Evolutionary conservation across 2,797 vertebrate genomes (phyloP), one percentile per base, ranked within the genome.

Genomic region (Acanthornis magna): DNA sequence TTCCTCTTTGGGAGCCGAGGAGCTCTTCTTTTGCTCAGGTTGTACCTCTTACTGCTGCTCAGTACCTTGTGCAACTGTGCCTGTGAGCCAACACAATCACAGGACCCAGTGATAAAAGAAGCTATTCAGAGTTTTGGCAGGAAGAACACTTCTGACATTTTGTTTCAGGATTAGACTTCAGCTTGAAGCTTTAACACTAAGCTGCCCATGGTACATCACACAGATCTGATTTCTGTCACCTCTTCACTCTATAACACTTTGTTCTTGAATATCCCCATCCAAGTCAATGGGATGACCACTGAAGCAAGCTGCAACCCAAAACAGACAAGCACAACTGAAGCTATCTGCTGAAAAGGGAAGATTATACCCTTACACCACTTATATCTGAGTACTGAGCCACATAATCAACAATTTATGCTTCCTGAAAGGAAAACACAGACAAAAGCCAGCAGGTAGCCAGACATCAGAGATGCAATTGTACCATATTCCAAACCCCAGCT

Each of bases 61-160:
- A 81, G 74, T 25, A 82, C 45, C 80, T 65, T 80, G 84, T 77
- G 74, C 78, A 83, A 57, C 78, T 53, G 67, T 45, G 74, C 70
- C 75, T 58, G 67, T 12, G 25, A 94, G 86, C 90, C 91, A 96
- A 72, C 68, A 43, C 1, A 5, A 80, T 79, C 88, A 82, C 0
- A 93, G 71, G 77, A 94, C 77, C 65, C 53, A 25, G 6, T 20
- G 87, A 93, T 67, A 95, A 95, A 93, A 87, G 90, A 47, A 94
- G 47, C 72, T 87, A 74, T 93, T 96, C 84, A 86, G 84, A 83
- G 38, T 85, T 89, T 77, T 96, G 94, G 94, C 92, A 95, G 55
- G 48, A 85, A 72, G 42, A 85, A 54, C 16, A 65, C 70, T 83
- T 87, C 67, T 82, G 67, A 84, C 74, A 79, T 93, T 91, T 84